Evolutionary conservation across 1,140 invertebrate genomes (phyloP).

Genomic region (Centruroides sculpturatus): DNA sequence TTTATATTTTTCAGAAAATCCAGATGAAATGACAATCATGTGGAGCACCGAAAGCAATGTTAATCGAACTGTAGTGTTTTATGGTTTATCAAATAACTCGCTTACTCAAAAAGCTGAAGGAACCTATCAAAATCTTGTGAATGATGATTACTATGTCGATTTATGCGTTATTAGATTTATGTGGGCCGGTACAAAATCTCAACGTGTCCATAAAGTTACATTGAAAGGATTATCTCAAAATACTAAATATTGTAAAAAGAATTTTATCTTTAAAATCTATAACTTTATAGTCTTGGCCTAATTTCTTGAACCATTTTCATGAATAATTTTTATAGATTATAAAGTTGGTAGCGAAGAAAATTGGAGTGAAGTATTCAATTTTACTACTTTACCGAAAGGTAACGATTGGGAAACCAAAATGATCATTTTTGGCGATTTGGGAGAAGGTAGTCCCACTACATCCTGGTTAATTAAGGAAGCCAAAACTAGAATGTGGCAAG

Average conservation of each 20-base stretch:
- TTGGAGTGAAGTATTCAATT: slow-evolving; percentile 63
- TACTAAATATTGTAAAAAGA: slow-evolving; percentile 42
- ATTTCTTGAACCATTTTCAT: too few species aligned
- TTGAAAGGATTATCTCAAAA: slow-evolving; percentile 40
- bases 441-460: slow-evolving; percentile 42
- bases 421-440: slow-evolving; percentile 82
- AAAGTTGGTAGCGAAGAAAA: slow-evolving; percentile 60
- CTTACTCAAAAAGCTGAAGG: slow-evolving; percentile 26
- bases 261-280: background rate
- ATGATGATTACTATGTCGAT: too few species aligned
- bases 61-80: slow-evolving; percentile 55
- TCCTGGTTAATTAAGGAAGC: slow-evolving; percentile 63
- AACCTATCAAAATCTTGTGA: slow-evolving; percentile 12
- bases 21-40: slow-evolving; percentile 62
- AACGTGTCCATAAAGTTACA: slow-evolving; percentile 59
- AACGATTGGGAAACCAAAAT: slow-evolving; percentile 58
- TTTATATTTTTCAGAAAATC: slow-evolving; percentile 31
- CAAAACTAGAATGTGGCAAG: slow-evolving; percentile 62
- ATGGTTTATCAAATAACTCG: slow-evolving; percentile 36
- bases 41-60: slow-evolving; percentile 70
- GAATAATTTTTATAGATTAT: slow-evolving; percentile 43
- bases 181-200: slow-evolving; percentile 36
- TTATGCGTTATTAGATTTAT: too few species aligned
- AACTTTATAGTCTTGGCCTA: too few species aligned
- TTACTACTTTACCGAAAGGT: slow-evolving; percentile 46